A percentile compares a stretch with the other conserved stretches of the same genome.
phyloP scores from a whole-genome alignment of 2,797 vertebrate genomes.

The Amphiprion clarkii region DNA sequence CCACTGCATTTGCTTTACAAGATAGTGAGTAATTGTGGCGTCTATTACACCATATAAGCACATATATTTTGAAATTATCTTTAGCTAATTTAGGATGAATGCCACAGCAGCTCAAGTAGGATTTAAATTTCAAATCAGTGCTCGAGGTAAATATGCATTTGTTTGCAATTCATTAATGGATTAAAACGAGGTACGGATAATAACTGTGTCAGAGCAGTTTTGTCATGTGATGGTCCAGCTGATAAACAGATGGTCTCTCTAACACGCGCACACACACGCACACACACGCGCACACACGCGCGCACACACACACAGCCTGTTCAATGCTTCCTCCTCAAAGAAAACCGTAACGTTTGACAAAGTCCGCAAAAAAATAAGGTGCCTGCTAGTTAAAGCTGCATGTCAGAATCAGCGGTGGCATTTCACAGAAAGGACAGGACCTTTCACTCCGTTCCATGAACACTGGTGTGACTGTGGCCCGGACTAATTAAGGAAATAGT shows the following conservation, averaged over 20 bases:
- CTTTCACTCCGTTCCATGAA: slow-evolving; percentile 32
- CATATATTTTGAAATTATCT: slow-evolving; percentile 15
- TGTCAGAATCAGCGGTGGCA: slow-evolving; percentile 11
- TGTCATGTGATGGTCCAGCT: slow-evolving; percentile 71
- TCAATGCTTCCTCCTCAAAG: slow-evolving; percentile 20
- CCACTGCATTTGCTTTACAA: slow-evolving; percentile 43
- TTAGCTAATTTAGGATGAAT: slow-evolving; percentile 28
- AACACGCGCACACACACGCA: slow-evolving; percentile 5
- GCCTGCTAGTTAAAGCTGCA: background rate
- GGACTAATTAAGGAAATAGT: slow-evolving; percentile 62
- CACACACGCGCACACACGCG: slow-evolving; percentile 8
- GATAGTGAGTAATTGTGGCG: slow-evolving; percentile 10
- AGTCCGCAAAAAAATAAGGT: slow-evolving; percentile 4
- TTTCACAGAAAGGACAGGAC: slow-evolving; percentile 37
- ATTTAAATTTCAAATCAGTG: slow-evolving; percentile 15
- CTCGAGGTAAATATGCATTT: slow-evolving; percentile 48
- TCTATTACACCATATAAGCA: slow-evolving; percentile 19
- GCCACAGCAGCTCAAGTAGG: background rate
- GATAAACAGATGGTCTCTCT: slow-evolving; percentile 75
- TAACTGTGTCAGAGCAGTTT: slow-evolving; percentile 50
- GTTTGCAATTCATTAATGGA: slow-evolving; percentile 61
- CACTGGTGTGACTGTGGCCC: slow-evolving; percentile 35
- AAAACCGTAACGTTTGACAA: slow-evolving; percentile 18
- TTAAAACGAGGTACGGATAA: slow-evolving; percentile 35
- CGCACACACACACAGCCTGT: background rate